Evolutionary conservation across 2,113 vertebrate genomes (phyloP).

Genomic region (Bubalus kerabau): DNA sequence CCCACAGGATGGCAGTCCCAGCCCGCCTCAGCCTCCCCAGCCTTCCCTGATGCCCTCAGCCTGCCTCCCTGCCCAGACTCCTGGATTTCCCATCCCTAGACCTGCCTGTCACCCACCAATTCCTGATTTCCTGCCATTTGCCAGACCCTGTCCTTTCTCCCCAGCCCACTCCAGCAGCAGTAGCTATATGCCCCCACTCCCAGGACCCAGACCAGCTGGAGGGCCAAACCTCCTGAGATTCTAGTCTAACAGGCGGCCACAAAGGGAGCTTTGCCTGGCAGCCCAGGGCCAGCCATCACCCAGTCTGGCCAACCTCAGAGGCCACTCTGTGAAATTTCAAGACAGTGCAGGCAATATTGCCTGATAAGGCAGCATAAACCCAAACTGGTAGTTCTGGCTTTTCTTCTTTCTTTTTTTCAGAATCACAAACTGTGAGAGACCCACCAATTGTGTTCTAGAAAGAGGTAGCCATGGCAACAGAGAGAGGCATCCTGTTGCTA

Average conservation of each 20-base stretch:
- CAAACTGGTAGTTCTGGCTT: conserved; percentile 44
- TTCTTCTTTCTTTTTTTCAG: neutral
- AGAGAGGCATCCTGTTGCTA: conserved; percentile 79
- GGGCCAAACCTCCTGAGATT: neutral
- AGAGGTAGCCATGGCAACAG: conserved; percentile 77
- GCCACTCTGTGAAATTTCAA: neutral
- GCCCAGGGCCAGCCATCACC: neutral
- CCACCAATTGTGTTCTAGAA: conserved; percentile 75
- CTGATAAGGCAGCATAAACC: conserved; percentile 10
- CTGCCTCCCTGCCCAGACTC: neutral
- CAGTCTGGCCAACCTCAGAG: neutral
- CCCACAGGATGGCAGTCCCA: neutral
- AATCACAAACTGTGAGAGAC: conserved; percentile 68
- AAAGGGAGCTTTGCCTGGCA: neutral
- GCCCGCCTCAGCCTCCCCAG: neutral
- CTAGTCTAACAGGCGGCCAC: neutral
- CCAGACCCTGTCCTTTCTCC: neutral
- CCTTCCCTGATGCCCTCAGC: neutral
- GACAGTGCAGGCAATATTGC: neutral
- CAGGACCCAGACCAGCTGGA: neutral
- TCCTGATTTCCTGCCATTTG: neutral
- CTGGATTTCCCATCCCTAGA: neutral
- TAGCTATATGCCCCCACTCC: neutral
- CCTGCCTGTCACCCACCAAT: neutral
- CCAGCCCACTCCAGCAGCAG: neutral